Base-by-base conservation (phyloP, 2,113 vertebrate species). In the Onychorhynchus coronatus region DNA sequence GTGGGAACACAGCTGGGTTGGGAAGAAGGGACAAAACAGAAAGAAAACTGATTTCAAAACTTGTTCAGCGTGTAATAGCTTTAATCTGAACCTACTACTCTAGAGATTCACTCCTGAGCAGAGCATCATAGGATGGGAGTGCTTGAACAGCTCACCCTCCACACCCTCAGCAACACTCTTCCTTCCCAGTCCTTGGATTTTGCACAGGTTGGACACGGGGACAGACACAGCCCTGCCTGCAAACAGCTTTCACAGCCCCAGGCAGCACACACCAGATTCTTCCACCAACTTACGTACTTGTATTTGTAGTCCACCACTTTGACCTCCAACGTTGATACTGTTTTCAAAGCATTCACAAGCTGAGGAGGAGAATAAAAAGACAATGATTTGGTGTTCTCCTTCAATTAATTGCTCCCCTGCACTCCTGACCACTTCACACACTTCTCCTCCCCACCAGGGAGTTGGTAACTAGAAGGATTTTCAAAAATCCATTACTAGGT, bases 291-390 rank as follows among this genome's bases (percentile, higher is more conserved):
- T 68, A 97, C 99, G 98, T 97, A 99, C 99, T 97, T 99, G 97
- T 99, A 99, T 95, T 99, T 99, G 98, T 99, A 99, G 98, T 99
- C 99, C 87, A 99, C 99, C 89, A 99, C 98, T 82, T 25, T 98
- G 96, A 99, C 99, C 93, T 99, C 98, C 98, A 99, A 98, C 14
- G 79, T 97, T 6, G 99, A 98, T 56, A 99, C 97, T 1, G 99
- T 99, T 97, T 99, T 99, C 97, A 99, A 97, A 72, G 99, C 99
- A 53, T 97, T 99, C 88, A 99, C 98, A 81, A 99, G 98, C 99
- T 99, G 97, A 75, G 95, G 93, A 93, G 87, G 91, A 97, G 39
- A 98, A 93, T 2, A 79, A 82, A 50, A 79, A 22, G 28, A 95
- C 72, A 91, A 84, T 82, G 5, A 74, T 20, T 87, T n/a, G 53